Evolutionary conservation across 2,797 vertebrate genomes (phyloP).

Genomic region (Chelon labrosus): DNA sequence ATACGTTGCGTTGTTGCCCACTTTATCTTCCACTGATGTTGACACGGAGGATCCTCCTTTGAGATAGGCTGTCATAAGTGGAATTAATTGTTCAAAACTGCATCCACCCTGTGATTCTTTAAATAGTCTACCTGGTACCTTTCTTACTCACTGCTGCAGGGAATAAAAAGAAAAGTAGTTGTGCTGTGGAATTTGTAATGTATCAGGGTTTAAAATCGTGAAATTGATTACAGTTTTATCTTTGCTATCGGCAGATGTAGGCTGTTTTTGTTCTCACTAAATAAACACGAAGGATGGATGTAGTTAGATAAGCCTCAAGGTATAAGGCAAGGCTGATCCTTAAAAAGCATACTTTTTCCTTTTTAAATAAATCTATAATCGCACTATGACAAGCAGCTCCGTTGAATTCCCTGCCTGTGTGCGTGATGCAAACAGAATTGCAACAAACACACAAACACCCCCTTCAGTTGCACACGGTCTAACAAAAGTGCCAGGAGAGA

Average conservation of each 20-base stretch:
- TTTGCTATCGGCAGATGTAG: constrained; percentile 16
- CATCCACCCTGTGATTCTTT: constrained; percentile 43
- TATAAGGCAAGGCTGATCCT: background rate
- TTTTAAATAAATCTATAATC: too few species aligned
- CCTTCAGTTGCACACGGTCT: constrained; percentile 31
- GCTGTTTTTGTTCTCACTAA: constrained; percentile 3
- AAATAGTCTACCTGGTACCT: constrained; percentile 42
- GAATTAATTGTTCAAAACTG: constrained; percentile 53
- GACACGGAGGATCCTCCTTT: constrained; percentile 53
- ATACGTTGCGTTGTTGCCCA: constrained; percentile 4
- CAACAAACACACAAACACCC: constrained; percentile 29
- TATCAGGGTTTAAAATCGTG: constrained; percentile 12
- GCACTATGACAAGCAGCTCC: background rate
- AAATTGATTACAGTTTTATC: constrained; percentile 46
- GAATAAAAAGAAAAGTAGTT: constrained; percentile 16
- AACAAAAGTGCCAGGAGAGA: constrained; percentile 38
- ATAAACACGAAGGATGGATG: background rate
- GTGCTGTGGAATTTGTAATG: constrained; percentile 14
- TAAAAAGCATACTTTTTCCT: too few species aligned
- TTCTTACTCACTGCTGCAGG: constrained; percentile 34
- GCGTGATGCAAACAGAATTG: constrained; percentile 26
- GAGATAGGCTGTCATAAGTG: constrained; percentile 38
- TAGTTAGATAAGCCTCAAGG: constrained; percentile 4
- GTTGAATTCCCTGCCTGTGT: constrained; percentile 7
- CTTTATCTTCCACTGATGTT: constrained; percentile 45